Conservation (phyloP, 1,140 invertebrate species). For the Drosophila biarmipes region DNA sequence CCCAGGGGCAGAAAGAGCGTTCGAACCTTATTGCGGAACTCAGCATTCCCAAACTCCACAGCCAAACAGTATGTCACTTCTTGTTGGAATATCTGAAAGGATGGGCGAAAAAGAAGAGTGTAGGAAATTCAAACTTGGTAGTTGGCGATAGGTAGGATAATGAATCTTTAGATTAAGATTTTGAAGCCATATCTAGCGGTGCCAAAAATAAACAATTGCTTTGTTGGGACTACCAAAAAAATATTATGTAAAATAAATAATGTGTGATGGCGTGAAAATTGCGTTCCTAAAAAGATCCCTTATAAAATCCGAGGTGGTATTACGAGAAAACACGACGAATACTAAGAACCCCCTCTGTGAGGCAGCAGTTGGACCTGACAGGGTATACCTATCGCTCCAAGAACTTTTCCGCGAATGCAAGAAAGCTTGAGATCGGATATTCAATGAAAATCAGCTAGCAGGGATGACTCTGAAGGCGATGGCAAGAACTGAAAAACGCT, state of each 20-base stretch:
- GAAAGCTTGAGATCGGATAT: not conserved
- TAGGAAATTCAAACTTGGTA: too few species aligned
- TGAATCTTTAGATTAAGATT: not conserved
- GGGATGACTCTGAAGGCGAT: not conserved
- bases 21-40: not conserved
- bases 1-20: not conserved
- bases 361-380: not conserved
- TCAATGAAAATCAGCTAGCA: not conserved
- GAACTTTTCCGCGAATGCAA: not conserved
- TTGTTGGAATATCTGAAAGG: too few species aligned
- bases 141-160: not conserved
- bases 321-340: not conserved
- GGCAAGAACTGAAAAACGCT: too few species aligned
- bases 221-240: not conserved
- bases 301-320: not conserved
- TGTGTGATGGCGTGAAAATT: not conserved
- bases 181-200: not conserved
- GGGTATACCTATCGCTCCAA: not conserved
- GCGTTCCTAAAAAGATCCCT: not conserved
- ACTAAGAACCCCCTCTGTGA: not conserved
- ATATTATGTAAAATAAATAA: too few species aligned
- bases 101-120: not conserved
- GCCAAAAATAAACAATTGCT: not conserved
- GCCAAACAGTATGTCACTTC: too few species aligned
- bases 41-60: too few species aligned